Percentiles rank a stretch among this genome's conserved stretches.
Evolutionary conservation across 2,888 invertebrate species (phyloP).

Genomic region (Hedychridium roseum): DNA sequence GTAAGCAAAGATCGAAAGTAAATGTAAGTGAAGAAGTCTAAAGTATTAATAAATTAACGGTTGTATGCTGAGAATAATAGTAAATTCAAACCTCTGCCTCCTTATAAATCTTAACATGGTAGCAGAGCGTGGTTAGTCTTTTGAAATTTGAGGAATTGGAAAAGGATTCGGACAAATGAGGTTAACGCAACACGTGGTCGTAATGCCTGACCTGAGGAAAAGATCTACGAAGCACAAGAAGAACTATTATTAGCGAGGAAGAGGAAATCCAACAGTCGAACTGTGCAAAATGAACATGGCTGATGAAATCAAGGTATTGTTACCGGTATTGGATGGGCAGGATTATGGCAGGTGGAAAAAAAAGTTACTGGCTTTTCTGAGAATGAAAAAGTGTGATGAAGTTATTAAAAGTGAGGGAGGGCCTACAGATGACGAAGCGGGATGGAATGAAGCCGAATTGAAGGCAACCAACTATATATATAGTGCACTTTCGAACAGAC

Average conservation of each 20-base stretch:
- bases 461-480: conserved; percentile 32
- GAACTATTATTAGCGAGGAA: too few relatives aligned
- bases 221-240: not conserved
- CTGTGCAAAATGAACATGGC: too few relatives aligned
- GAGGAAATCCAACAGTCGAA: too few relatives aligned
- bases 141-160: not conserved
- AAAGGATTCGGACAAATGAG: not conserved
- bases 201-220: not conserved
- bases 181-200: not conserved
- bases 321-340: not conserved
- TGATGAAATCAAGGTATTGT: too few relatives aligned
- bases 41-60: too few relatives aligned
- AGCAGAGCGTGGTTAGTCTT: not conserved
- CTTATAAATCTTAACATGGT: not conserved
- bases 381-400: not conserved
- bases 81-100: too few relatives aligned
- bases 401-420: not conserved
- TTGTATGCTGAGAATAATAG: too few relatives aligned
- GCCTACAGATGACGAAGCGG: conserved; percentile 7
- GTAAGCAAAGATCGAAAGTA: too few relatives aligned
- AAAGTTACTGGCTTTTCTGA: not conserved
- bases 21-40: too few relatives aligned
- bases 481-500: conserved; percentile 25
- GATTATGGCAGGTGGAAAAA: not conserved
- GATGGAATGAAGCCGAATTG: conserved; percentile 28